Evolutionary conservation across 2,113 vertebrate species (phyloP).

Genomic region (Pterocles gutturalis): DNA sequence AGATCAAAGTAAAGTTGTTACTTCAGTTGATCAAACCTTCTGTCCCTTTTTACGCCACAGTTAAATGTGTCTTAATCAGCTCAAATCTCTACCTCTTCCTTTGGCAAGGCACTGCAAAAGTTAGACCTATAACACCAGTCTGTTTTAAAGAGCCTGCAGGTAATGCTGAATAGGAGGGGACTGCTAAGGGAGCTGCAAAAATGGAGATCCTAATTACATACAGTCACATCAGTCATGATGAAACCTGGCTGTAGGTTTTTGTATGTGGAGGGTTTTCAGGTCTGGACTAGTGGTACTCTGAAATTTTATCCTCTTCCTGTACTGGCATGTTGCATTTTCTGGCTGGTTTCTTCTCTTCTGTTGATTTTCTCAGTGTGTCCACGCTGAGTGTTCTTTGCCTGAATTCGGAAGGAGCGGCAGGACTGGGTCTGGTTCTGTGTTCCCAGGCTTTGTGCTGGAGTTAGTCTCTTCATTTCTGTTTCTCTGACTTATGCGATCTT

Average conservation of each 20-base stretch:
- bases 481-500: neutral
- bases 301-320: neutral
- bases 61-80: constrained; percentile 23
- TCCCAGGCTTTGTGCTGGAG: neutral
- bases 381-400: neutral
- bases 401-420: neutral
- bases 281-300: neutral
- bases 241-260: neutral
- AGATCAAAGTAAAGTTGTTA: constrained; percentile 41
- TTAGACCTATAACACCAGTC: neutral
- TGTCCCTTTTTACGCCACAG: neutral
- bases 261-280: neutral
- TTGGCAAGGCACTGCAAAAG: neutral
- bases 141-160: neutral
- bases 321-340: neutral
- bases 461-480: neutral
- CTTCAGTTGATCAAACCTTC: constrained; percentile 17
- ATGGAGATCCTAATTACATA: neutral
- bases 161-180: neutral
- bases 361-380: neutral
- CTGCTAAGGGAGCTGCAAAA: neutral
- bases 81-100: neutral
- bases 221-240: neutral
- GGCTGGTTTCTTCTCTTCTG: neutral
- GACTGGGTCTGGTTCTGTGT: neutral